Base-by-base conservation (phyloP, 2,113 vertebrate genomes). In the Menura novaehollandiae region DNA sequence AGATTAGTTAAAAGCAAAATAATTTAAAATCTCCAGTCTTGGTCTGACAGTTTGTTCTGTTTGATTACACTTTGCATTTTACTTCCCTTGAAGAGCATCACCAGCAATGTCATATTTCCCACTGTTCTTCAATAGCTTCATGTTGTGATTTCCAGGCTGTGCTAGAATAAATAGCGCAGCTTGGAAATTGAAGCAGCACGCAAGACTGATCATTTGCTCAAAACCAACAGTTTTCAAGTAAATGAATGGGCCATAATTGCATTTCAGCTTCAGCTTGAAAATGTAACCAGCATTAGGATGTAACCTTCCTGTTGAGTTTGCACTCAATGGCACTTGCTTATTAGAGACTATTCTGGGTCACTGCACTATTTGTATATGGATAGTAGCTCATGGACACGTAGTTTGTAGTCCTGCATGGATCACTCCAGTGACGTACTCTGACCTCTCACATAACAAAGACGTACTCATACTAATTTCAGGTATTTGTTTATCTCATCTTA, bases 171-270 rank as follows among this genome's bases (percentile, higher is more conserved):
- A 71, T 55, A 91, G 52, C 1, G 0, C 93, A 77, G 85, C 85
- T 53, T 90, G 79, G 82, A 85, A 95, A 77, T 63, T 37, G 92
- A 59, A 90, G 60, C 21, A 2, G 67, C 76, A 63, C 39, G 92
- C 68, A 85, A 94, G 85, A 64, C 55, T 76, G 55, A 81, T 91
- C 85, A 52, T 84, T 92, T 92, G 72, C 85, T 96, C 64, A 86
- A 93, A 96, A 86, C 44, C 60, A 96, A 88, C 78, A 84, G 82
- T 86, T 88, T 85, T 59, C 89, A 93, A 91, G 76, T 62, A 93
- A 91, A 90, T 46, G 39, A 94, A 91, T 72, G 68, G 51, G 35
- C 84, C 0, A 0, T 60, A 92, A 93, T 80, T 92, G 79, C 84
- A 64, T 78, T 62, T 75, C 68, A 63, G 53, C 62, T 85, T 88